phyloP scores from a whole-genome alignment of 2,797 vertebrate genomes.

The Pangasius mekongensis region DNA sequence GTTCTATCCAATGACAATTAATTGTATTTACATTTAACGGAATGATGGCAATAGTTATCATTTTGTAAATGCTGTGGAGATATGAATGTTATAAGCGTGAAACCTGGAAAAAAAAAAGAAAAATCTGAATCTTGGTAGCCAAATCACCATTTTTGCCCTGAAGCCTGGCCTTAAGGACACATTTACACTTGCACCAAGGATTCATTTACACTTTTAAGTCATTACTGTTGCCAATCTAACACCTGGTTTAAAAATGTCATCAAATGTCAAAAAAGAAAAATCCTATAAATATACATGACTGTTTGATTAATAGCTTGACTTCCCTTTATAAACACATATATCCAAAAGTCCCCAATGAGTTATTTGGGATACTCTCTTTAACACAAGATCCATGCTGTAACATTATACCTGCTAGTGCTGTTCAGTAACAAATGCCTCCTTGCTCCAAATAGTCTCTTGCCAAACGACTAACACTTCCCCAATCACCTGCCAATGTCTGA shows the following conservation, averaged over 20 bases:
- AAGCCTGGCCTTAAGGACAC: neutral
- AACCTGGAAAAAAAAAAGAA: neutral
- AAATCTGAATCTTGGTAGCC: neutral
- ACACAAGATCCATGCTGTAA: neutral
- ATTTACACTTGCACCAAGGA: neutral
- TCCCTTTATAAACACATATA: neutral
- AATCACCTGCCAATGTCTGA: conserved; percentile 54
- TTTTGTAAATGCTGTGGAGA: neutral
- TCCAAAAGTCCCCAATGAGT: neutral
- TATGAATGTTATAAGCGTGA: neutral
- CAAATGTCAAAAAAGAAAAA: neutral
- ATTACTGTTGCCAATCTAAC: neutral
- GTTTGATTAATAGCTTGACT: neutral
- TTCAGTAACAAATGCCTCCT: conserved; percentile 6
- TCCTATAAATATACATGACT: conserved; percentile 12
- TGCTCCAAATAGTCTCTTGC: conserved; percentile 10
- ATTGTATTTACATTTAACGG: neutral
- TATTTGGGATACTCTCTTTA: neutral
- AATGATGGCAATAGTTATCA: neutral
- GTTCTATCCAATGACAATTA: neutral
- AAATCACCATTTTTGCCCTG: neutral
- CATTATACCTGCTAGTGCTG: neutral
- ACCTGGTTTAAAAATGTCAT: neutral
- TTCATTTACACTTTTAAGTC: conserved; percentile 3
- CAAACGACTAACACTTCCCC: conserved; percentile 23